Evolutionary conservation across 2,888 invertebrate species (phyloP).

Genomic region (Hypomecis punctinalis): DNA sequence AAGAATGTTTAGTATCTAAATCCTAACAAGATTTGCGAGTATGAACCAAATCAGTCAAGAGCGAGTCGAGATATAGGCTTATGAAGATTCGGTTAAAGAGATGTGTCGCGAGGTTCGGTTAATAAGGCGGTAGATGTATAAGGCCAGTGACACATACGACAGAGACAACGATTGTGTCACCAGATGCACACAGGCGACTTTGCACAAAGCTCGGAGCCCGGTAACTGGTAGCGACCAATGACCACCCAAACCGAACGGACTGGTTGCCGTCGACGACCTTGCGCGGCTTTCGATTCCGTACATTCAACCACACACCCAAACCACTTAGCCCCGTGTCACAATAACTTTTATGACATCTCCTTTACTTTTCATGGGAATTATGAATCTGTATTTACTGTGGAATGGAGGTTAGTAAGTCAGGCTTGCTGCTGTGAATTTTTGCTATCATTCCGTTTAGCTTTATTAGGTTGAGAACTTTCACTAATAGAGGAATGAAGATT

Average conservation of each 20-base stretch:
- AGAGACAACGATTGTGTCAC: too few species aligned
- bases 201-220: slow-evolving; percentile 31
- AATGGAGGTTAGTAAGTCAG: not conserved
- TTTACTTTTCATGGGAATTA: slow-evolving; percentile 7
- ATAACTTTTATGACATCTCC: slow-evolving; percentile 11
- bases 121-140: slow-evolving; percentile 1
- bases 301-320: slow-evolving; percentile 39
- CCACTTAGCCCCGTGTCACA: slow-evolving; percentile 21
- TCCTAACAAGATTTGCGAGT: too few species aligned
- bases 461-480: slow-evolving; percentile 51
- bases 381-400: slow-evolving; percentile 3
- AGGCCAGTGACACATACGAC: not conserved
- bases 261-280: slow-evolving; percentile 61
- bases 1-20: too few species aligned
- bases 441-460: slow-evolving; percentile 42
- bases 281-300: slow-evolving; percentile 65
- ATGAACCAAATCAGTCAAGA: too few species aligned
- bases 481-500: slow-evolving; percentile 35
- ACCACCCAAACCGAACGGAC: slow-evolving; percentile 54
- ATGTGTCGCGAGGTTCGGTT: too few species aligned
- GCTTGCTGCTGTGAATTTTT: slow-evolving; percentile 35
- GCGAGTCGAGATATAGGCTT: too few species aligned
- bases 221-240: slow-evolving; percentile 37
- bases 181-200: slow-evolving; percentile 18
- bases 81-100: too few species aligned